These are phyloP conservation scores for Megaceryle alcyon DNA, from an alignment of 2,797 vertebrate genomes.

Conservation along the genomic window DNA sequence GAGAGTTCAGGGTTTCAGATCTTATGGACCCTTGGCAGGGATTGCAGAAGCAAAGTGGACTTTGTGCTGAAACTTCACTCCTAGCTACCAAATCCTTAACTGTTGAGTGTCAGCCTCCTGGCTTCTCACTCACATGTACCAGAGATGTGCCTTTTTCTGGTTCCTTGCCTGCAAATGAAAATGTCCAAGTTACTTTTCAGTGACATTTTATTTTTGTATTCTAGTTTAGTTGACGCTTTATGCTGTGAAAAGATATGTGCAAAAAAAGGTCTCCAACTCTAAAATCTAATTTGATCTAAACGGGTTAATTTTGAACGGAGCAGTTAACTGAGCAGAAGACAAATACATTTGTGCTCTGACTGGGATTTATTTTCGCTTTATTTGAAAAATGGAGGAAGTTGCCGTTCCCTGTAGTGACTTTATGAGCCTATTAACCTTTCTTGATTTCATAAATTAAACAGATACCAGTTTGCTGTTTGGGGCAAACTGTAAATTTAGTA, in stretches of 20 bases:
- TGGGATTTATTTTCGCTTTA: background rate
- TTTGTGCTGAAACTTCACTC: background rate
- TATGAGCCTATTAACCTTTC: background rate
- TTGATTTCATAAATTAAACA: background rate
- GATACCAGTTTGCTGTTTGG: background rate
- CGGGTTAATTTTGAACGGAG: background rate
- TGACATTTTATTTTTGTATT: background rate
- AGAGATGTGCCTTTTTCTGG: background rate
- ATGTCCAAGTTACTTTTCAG: background rate
- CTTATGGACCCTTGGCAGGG: background rate
- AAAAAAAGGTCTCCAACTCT: background rate
- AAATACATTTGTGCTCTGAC: background rate
- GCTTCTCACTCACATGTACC: background rate
- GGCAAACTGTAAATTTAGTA: background rate
- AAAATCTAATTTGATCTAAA: background rate
- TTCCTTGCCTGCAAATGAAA: background rate
- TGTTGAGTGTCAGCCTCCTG: background rate
- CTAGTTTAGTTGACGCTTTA: background rate
- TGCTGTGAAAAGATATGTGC: background rate
- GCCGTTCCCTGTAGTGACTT: background rate
- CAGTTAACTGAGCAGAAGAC: background rate
- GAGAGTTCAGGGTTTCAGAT: background rate
- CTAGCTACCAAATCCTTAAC: background rate
- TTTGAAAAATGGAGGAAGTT: background rate
- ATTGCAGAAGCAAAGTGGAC: background rate